A percentile compares a stretch with the other conserved stretches of the same genome.
Conservation (phyloP, 2,888 invertebrate species). For the Panopea generosa region DNA sequence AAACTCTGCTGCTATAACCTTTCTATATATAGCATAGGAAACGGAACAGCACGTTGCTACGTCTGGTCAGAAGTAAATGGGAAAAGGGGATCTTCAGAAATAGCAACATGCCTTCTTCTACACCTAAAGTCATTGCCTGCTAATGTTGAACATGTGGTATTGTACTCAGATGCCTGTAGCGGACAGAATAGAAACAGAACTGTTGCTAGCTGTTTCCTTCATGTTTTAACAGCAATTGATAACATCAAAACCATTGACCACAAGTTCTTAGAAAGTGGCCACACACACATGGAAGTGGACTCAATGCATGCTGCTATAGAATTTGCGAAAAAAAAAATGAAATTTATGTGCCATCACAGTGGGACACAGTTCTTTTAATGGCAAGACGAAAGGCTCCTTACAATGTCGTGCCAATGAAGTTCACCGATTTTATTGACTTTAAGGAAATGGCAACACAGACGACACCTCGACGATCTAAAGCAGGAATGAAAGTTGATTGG, state of each 20-base stretch:
- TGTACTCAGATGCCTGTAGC: conserved; percentile 27
- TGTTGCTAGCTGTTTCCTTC: conserved; percentile 30
- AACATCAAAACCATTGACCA: conserved; percentile 34
- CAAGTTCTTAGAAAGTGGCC: conserved; percentile 50
- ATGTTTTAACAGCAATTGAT: conserved; percentile 24
- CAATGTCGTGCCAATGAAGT: background rate
- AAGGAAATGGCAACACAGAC: background rate
- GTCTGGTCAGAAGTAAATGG: conserved; percentile 44
- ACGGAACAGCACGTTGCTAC: conserved; percentile 27
- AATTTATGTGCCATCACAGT: conserved; percentile 40
- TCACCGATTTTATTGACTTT: background rate
- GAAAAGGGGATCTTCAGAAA: conserved; percentile 32
- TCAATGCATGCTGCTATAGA: conserved; percentile 46
- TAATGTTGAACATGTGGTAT: conserved; percentile 36
- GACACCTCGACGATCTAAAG: too few species aligned
- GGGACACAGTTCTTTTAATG: conserved; percentile 8
- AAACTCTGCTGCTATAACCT: too few species aligned
- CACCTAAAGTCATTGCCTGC: conserved; percentile 25
- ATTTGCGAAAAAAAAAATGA: conserved; percentile 38
- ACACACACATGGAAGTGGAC: conserved; percentile 54
- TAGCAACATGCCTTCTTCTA: conserved; percentile 41
- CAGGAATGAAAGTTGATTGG: conserved; percentile 1
- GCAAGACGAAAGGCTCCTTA: conserved; percentile 17
- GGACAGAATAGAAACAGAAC: conserved; percentile 46
- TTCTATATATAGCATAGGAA: too few species aligned